phyloP scores from a whole-genome alignment of 2,888 invertebrate genomes.

The Rutpela maculata region DNA sequence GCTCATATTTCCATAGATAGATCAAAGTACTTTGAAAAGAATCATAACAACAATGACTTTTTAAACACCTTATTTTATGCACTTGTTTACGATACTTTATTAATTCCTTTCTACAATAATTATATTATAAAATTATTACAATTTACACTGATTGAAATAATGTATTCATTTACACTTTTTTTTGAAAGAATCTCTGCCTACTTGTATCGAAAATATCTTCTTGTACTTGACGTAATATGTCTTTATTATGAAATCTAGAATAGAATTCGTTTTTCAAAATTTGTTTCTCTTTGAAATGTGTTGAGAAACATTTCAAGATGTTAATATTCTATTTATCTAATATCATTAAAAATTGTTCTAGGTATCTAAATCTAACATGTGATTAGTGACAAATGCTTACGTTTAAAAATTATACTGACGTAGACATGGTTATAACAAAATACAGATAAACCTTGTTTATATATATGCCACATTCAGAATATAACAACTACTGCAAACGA shows the following conservation, averaged over 20 bases:
- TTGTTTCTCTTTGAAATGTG: too few species aligned
- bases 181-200: constrained; percentile 50
- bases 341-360: neutral
- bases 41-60: neutral
- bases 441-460: too few species aligned
- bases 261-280: constrained; percentile 12
- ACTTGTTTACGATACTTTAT: neutral
- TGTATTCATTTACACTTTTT: constrained; percentile 43
- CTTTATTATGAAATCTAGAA: constrained; percentile 43
- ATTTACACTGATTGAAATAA: neutral
- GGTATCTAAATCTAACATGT: neutral
- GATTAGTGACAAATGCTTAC: neutral
- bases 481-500: too few species aligned
- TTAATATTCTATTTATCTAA: neutral
- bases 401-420: neutral
- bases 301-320: neutral
- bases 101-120: neutral
- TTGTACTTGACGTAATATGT: constrained; percentile 56
- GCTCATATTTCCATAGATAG: too few species aligned
- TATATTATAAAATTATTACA: neutral
- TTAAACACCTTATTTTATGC: neutral
- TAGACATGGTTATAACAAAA: neutral
- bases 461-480: too few species aligned
- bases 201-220: constrained; percentile 53
- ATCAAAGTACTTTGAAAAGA: too few species aligned